A percentile compares a stretch with the other conserved stretches of the same genome.
phyloP scores from a whole-genome alignment of 2,888 invertebrate genomes.

The Melipona bicolor region DNA sequence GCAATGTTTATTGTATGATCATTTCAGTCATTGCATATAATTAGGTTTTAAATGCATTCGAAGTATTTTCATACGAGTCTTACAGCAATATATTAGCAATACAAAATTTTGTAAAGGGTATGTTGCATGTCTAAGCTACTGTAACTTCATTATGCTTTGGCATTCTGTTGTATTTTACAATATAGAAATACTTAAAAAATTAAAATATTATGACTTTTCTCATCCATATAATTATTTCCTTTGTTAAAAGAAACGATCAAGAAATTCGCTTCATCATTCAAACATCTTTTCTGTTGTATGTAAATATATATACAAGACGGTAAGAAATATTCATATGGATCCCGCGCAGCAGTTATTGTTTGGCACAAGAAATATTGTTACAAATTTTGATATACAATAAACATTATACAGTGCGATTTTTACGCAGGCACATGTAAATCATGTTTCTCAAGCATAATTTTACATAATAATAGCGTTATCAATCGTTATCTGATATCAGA shows the following conservation, averaged over 20 bases:
- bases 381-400: constrained; percentile 46
- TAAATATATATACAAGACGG: constrained; percentile 48
- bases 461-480: constrained; percentile 24
- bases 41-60: constrained; percentile 25
- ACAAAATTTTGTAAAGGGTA: constrained; percentile 55
- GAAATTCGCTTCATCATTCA: constrained; percentile 26
- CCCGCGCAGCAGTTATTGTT: constrained; percentile 38
- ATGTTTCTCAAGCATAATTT: constrained; percentile 33
- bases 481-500: constrained; percentile 11
- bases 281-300: constrained; percentile 17
- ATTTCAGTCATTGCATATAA: constrained; percentile 25
- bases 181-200: constrained; percentile 61
- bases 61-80: constrained; percentile 38
- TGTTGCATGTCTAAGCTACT: constrained; percentile 56
- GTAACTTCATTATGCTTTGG: constrained; percentile 69
- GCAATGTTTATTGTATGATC: constrained; percentile 45
- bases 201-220: constrained; percentile 50
- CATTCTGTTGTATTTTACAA: constrained; percentile 63
- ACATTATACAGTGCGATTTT: constrained; percentile 39
- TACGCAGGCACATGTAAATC: constrained; percentile 43
- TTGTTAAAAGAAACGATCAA: constrained; percentile 32
- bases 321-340: constrained; percentile 48
- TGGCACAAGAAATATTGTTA: constrained; percentile 56
- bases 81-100: constrained; percentile 39
- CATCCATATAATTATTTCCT: constrained; percentile 47